Base-by-base conservation (phyloP, 1,140 invertebrate genomes). In the Tigriopus japonicus region DNA sequence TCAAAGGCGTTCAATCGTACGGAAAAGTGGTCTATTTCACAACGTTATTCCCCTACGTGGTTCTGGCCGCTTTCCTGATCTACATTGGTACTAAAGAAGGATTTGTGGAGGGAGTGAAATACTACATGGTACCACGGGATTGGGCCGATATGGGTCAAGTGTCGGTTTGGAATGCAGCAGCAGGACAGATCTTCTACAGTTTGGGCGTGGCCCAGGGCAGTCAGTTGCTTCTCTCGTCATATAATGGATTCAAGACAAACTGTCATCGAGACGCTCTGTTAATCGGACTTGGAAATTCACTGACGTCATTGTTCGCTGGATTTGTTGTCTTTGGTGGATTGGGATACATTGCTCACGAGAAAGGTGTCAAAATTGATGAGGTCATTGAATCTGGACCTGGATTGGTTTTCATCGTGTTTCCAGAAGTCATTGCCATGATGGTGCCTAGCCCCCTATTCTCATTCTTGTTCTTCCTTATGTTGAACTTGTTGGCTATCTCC, bases 291-390 rank as follows among this genome's bases (percentile, higher is more conserved):
- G 62, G 62, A 7, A 67, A 67, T 64, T 66, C 64, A 21, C 53
- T 66, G 0, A 67, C 66, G 41, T 66, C 65, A 43, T 65, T 67
- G 59, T 66, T 66, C 51, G 64, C 66, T 43, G 66, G 66, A 14
- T 67, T 67, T 55, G 66, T 75, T 9, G 71, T 75, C 53, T 75
- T 75, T 63, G 76, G 75, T 14, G 72, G 77, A 40, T 71, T 75
- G 19, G 74, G 74, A 6, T 87, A 85, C 68, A 71, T 86, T 63
- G 83, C 83, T 1, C 80, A 85, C 63, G 81, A 84, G 65, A 69
- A 84, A 10, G 73, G 81, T 2, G 35, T 65, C 6, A 56, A 62
- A 7, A 63, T 67, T 7, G 62, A 67, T 1, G 53, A 63, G 17
- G 66, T 67, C n/a, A 49, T 49, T 10, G 21, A 49, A 6, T 15